Evolutionary conservation across 1,140 invertebrate species (phyloP).

Genomic region (Akabosia matsudoensis): DNA sequence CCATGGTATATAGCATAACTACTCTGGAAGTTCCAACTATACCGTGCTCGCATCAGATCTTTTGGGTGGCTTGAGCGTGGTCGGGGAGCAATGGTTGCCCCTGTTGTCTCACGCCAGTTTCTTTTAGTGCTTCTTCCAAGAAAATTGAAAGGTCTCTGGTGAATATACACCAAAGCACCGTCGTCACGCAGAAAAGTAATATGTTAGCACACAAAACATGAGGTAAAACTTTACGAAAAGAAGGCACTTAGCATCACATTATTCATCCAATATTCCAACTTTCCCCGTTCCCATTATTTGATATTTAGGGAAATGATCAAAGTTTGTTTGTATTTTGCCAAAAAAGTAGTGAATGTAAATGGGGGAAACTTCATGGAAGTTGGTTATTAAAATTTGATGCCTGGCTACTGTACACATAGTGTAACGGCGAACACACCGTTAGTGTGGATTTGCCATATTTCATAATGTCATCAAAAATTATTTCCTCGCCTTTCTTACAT

Average conservation of each 20-base stretch:
- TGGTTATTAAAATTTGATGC: background rate
- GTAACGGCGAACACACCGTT: background rate
- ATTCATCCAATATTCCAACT: constrained; percentile 23
- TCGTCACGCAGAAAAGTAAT: background rate
- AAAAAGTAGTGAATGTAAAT: background rate
- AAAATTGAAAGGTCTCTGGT: background rate
- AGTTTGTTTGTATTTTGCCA: constrained; percentile 20
- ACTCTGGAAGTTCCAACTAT: too few relatives aligned
- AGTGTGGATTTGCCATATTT: too few relatives aligned
- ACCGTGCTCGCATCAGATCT: too few relatives aligned
- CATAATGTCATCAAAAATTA: too few relatives aligned
- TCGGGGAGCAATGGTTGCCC: background rate
- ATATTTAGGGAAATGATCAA: constrained; percentile 22
- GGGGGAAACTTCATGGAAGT: constrained; percentile 1
- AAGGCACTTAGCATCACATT: background rate
- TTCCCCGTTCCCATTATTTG: constrained; percentile 18
- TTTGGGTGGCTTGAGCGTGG: background rate
- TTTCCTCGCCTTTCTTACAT: too few relatives aligned
- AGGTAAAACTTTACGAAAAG: background rate
- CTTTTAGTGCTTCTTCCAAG: background rate
- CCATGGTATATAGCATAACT: too few relatives aligned
- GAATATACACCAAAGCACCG: background rate
- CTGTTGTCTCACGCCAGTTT: background rate
- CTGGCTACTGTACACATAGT: background rate
- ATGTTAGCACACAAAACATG: too few relatives aligned